Evolutionary conservation across 2,797 vertebrate genomes (phyloP), one percentile per base, ranked within the genome.

Genomic region (Acrossocheilus wenchowensis): DNA sequence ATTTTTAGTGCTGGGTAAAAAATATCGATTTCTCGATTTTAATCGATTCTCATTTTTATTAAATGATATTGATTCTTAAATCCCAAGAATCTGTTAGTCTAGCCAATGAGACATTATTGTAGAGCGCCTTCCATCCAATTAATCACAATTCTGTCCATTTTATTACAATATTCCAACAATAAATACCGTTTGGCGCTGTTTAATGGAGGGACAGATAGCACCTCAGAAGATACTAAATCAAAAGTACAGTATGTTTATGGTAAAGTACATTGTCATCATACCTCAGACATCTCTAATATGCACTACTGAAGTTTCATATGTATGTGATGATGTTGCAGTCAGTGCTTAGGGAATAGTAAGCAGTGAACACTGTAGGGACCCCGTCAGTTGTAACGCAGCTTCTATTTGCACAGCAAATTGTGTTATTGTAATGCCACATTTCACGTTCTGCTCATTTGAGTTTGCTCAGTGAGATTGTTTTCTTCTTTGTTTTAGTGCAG

Each of bases 391-490:
- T 39, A 71, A 71, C 17, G 1, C 36, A 73, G 17, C 8, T 71
- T 71, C 9, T 71, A 2, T 39, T 78, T 57, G 50, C 48, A 54
- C 30, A 23, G 11, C 10, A 36, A 57, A 78, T 78, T 14, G 0
- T 52, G 74, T 54, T 52, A 36, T 77, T 54, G 34, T 78, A 78
- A 57, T 60, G 23, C 36, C 54, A 43, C 36, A 43, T 43, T 78
- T 78, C 5, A 78, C 0, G 1, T 78, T 78, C 36, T 78, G 23
- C 52, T 78, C 36, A 26, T 43, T 39, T 41, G 54, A 19, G 78
- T 45, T 66, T 48, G 60, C 60, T 43, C 52, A 23, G 12, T 78
- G 34, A 57, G 75, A 75, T 75, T 43, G 23, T 78, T 62, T 64
- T 80, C 26, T 30, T 62, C 39, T 48, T 80, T 66, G 8, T 66